These are phyloP conservation scores for Lycia hirtaria DNA, from an alignment of 2,888 invertebrate species.

Conservation along the genomic window DNA sequence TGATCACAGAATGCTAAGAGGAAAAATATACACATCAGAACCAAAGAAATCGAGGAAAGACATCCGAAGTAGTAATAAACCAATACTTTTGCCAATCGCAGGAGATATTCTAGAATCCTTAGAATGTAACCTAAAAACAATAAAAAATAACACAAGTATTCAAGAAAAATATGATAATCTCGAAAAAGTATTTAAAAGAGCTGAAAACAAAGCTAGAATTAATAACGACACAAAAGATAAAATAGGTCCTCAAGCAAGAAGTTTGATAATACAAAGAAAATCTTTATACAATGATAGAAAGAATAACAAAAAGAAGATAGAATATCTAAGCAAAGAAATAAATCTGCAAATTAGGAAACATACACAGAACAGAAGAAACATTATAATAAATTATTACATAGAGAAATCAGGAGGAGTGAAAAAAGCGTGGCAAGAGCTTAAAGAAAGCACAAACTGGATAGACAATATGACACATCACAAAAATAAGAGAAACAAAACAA, in stretches of 20 bases:
- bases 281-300: neutral
- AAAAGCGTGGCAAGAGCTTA: slow-evolving; percentile 18
- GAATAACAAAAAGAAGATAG: neutral
- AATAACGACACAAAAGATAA: slow-evolving; percentile 14
- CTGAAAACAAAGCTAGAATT: neutral
- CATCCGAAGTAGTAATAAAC: slow-evolving; percentile 7
- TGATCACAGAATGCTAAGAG: slow-evolving; percentile 26
- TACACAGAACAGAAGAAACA: neutral
- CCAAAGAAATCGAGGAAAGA: slow-evolving; percentile 15
- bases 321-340: slow-evolving; percentile 4
- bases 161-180: slow-evolving; percentile 26
- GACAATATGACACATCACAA: slow-evolving; percentile 13
- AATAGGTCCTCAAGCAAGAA: slow-evolving; percentile 12
- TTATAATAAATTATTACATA: neutral
- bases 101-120: slow-evolving; percentile 2
- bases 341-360: neutral
- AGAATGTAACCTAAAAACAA: slow-evolving; percentile 5
- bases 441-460: slow-evolving; percentile 14
- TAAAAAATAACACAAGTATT: neutral
- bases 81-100: slow-evolving; percentile 1
- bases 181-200: slow-evolving; percentile 3
- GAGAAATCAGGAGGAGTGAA: slow-evolving; percentile 13
- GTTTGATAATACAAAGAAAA: neutral
- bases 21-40: slow-evolving; percentile 1
- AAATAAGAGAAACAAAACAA: slow-evolving; percentile 3